Evolutionary conservation across 2,113 vertebrate species (phyloP).

Genomic region (Tylochromis polylepis): DNA sequence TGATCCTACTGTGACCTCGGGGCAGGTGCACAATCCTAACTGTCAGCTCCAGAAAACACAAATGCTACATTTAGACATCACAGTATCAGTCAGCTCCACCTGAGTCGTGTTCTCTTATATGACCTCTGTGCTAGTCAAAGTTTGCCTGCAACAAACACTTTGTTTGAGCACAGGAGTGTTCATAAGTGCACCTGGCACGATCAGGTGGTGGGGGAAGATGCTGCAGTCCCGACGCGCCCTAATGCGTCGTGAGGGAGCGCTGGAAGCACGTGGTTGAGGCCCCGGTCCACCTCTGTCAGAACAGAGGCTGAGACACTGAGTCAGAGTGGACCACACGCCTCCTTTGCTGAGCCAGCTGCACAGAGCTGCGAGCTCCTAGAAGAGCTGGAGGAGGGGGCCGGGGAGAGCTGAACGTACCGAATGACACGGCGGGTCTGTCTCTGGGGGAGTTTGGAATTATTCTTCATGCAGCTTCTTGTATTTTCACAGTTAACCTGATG

Average conservation of each 20-base stretch:
- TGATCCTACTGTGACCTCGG: background rate
- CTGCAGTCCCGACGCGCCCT: background rate
- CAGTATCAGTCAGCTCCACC: background rate
- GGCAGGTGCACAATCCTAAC: too few species aligned
- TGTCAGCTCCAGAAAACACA: background rate
- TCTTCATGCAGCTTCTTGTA: background rate
- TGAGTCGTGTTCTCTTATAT: too few species aligned
- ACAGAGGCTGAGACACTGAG: background rate
- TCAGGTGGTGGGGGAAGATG: background rate
- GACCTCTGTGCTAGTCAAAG: background rate
- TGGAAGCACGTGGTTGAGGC: background rate
- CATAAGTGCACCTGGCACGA: background rate
- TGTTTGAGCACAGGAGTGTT: background rate
- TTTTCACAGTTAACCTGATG: background rate
- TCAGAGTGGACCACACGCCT: background rate
- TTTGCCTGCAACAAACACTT: background rate
- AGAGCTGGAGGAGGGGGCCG: too few species aligned
- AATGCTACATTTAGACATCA: background rate
- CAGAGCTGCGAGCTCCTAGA: background rate
- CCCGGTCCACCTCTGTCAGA: too few species aligned
- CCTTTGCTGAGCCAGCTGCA: background rate
- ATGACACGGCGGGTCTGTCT: background rate
- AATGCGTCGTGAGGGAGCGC: background rate
- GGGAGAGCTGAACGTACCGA: background rate
- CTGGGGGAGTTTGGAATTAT: background rate